Evolutionary conservation across 2,797 vertebrate species (phyloP).

Genomic region (Sciurus vulgaris): DNA sequence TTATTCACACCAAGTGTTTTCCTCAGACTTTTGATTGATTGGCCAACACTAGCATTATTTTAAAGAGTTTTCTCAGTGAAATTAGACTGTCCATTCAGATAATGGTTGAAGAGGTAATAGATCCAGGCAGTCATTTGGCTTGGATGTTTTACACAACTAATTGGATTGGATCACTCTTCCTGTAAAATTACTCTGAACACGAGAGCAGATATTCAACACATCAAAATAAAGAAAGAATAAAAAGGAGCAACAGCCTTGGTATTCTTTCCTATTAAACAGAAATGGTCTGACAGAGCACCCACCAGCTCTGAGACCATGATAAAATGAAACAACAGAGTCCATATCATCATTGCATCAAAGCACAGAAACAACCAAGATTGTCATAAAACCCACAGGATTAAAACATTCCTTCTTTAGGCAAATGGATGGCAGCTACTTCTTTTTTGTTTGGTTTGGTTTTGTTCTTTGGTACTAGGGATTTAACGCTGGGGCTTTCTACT

Average conservation of each 20-base stretch:
- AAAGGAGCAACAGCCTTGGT: not conserved
- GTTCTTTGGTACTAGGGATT: no score
- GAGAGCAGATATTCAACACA: not conserved
- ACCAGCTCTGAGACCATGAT: not conserved
- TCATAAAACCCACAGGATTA: not conserved
- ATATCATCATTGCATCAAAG: not conserved
- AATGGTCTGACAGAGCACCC: not conserved
- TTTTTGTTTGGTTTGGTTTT: no score
- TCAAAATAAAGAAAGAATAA: not conserved
- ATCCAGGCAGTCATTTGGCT: not conserved
- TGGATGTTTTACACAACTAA: slow-evolving; percentile 23
- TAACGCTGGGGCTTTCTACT: no score
- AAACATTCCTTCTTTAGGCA: not conserved
- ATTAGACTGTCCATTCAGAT: not conserved
- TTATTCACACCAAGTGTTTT: not conserved
- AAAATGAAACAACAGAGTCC: not conserved
- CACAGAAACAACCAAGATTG: not conserved
- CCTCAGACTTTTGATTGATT: not conserved
- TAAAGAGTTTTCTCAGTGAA: slow-evolving; percentile 42
- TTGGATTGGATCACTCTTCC: not conserved
- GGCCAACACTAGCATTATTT: not conserved
- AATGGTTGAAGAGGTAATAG: not conserved
- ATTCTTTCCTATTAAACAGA: not conserved
- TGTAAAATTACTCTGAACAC: not conserved
- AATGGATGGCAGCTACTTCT: not conserved